A percentile compares a stretch with the other conserved stretches of the same genome.
phyloP scores from a whole-genome alignment of 2,113 vertebrate genomes.

The Eulemur rufifrons region DNA sequence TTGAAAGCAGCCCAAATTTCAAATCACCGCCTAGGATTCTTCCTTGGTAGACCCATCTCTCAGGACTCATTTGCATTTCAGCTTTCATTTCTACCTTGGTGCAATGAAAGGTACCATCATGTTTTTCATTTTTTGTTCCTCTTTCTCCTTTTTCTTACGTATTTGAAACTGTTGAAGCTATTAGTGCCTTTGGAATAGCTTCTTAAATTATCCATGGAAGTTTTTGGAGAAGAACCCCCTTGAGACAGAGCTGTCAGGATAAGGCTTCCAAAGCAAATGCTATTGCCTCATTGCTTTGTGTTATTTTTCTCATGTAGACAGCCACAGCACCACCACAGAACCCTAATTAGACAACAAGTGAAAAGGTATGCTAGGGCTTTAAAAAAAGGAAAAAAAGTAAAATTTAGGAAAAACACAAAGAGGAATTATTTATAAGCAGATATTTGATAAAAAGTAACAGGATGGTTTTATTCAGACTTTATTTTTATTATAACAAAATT shows the following conservation, averaged over 20 bases:
- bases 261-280: not conserved
- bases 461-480: not conserved
- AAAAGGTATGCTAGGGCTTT: not conserved
- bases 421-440: not conserved
- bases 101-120: not conserved
- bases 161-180: not conserved
- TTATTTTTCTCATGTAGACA: not conserved
- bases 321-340: not conserved
- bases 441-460: not conserved
- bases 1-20: not conserved
- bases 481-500: not conserved
- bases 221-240: slow-evolving; percentile 5
- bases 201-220: not conserved
- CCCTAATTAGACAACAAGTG: slow-evolving; percentile 1
- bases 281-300: not conserved
- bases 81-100: not conserved
- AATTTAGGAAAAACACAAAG: not conserved
- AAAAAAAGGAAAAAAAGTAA: not conserved
- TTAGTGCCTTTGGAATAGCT: slow-evolving; percentile 46
- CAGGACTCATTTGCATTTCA: slow-evolving; percentile 30
- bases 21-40: not conserved
- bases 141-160: not conserved
- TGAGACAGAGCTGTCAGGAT: not conserved
- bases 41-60: not conserved
- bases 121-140: not conserved